Base-by-base conservation (phyloP, 2,888 invertebrate genomes). In the Caenorhabditis sp. region DNA sequence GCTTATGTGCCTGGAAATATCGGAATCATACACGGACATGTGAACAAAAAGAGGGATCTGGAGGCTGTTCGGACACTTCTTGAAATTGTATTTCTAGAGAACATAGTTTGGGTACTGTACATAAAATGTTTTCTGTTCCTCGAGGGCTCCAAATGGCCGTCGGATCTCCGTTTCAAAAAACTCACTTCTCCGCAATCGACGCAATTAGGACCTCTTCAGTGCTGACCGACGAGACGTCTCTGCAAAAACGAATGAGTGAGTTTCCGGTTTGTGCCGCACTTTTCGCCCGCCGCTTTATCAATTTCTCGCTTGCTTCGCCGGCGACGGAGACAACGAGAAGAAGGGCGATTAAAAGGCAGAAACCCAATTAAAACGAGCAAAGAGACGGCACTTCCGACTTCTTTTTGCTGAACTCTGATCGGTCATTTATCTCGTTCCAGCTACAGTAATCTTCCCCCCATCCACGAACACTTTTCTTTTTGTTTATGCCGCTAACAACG, bases 121-220 rank as follows among this genome's bases (percentile, higher is more conserved):
- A n/a, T n/a, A n/a, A n/a, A n/a, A n/a, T n/a, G n/a, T n/a, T n/a
- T n/a, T n/a, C n/a, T n/a, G n/a, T n/a, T n/a, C n/a, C n/a, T n/a
- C n/a, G n/a, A n/a, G n/a, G n/a, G n/a, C n/a, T n/a, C n/a, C n/a
- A n/a, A n/a, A n/a, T n/a, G n/a, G n/a, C n/a, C n/a, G n/a, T n/a
- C n/a, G n/a, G n/a, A n/a, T n/a, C n/a, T n/a, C n/a, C n/a, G n/a
- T n/a, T n/a, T n/a, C n/a, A 52, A 9, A 41, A 35, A 27, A 66
- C 78, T 76, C 50, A 80, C 80, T 78, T 82, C 8, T 82, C 82
- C 1, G 82, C 70, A 24, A 82, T 70, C 35, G 76, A 77, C 2
- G 39, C 74, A 39, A 77, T 50, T 24, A 78, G 55, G 11, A 80
- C 55, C 32, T 76, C 80, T 30, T 82, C 82, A 6, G 70, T 65